Evolutionary conservation across 2,888 invertebrate genomes (phyloP), one percentile per base, ranked within the genome.

Genomic region (Choristoneura rosaceana): DNA sequence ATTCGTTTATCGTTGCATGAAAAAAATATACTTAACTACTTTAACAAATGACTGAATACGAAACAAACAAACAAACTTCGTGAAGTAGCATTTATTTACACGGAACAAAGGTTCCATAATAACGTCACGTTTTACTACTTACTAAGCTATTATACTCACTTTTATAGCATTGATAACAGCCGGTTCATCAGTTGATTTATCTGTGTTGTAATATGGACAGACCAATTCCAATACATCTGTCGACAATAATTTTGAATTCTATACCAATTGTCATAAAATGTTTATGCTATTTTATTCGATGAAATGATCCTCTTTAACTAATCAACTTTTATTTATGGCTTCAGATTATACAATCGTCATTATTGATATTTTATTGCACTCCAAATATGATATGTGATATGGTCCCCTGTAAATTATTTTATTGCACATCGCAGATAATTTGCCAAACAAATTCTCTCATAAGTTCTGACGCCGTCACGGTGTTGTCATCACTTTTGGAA

Each of bases 331-430:
- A 25, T 55, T 55, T 55, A 55, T 12, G 55, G 10, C 59, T 8
- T 5, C 1, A 34, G 59, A 59, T 62, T 33, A 45, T 0, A 25
- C 14, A 25, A 62, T 62, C 62, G 17, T 7, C 9, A 33, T 62
- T 25, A 62, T 33, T 25, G 25, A 0, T 12, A 14, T 45, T 45
- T 62, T 62, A 62, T 62, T 62, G 45, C 15, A 33, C 45, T 62
- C 25, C 41, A n/a, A 41, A 60, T 0, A 25, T 25, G 55, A 60
- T 15, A 60, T 12, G 43, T 15, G 14, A 1, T 38, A 62, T 14
- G n/a, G 38, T 12, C 3, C 25, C 61, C 62, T 43, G 17, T 25
- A 45, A 62, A 62, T 62, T 14, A 45, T 45, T 62, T 33, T 62
- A 62, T 12, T 47, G 45, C 45, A 33, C n/a, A 43, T 25, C 33